A percentile compares a stretch with the other conserved stretches of the same genome.
Conservation (phyloP, 2,797 vertebrate species). For the Percopsis omiscomaycus region DNA sequence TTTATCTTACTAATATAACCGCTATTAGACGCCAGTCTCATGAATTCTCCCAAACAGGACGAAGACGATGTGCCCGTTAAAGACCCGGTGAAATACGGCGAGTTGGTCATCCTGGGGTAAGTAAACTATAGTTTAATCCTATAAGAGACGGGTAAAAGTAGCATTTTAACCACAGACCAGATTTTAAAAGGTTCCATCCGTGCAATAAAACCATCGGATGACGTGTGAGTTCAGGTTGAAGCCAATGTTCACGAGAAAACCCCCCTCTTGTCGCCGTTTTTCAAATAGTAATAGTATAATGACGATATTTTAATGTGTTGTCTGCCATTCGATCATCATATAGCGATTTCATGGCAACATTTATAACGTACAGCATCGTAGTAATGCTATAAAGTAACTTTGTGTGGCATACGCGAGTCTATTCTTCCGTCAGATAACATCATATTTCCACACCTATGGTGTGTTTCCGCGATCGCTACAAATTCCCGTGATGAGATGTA, state of each 20-base stretch:
- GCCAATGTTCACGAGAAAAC: not conserved
- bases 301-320: too few relatives aligned
- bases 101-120: constrained; percentile 94
- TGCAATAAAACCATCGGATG: constrained; percentile 35
- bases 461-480: constrained; percentile 24
- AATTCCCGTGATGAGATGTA: not conserved
- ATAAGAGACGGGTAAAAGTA: constrained; percentile 22
- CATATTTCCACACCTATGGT: not conserved
- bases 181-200: constrained; percentile 24
- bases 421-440: not conserved
- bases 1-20: constrained; percentile 59
- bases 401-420: not conserved
- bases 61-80: constrained; percentile 89
- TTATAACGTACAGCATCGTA: not conserved
- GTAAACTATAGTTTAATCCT: constrained; percentile 51
- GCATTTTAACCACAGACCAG: constrained; percentile 27
- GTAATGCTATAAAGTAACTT: constrained; percentile 60
- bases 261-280: not conserved
- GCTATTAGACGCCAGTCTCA: constrained; percentile 73
- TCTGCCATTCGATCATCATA: too few relatives aligned
- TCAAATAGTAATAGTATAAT: not conserved
- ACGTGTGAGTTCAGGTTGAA: constrained; percentile 41
- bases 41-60: constrained; percentile 93
- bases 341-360: not conserved
- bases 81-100: constrained; percentile 95